Evolutionary conservation across 2,113 vertebrate species (phyloP).

Genomic region (Ornithorhynchus anatinus): DNA sequence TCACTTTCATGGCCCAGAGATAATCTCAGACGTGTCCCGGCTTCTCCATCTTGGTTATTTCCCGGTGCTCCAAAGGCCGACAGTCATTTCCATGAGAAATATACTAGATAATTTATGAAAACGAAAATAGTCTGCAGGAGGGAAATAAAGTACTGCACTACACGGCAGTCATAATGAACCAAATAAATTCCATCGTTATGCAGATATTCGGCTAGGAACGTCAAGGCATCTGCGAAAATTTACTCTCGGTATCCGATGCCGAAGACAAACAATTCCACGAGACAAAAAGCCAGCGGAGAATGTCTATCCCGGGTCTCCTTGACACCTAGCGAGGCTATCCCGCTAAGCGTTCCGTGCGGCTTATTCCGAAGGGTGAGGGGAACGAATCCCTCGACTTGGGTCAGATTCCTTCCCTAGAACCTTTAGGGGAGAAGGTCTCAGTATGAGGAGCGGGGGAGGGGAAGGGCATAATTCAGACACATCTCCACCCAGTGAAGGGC

Average conservation of each 20-base stretch:
- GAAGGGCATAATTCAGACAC: no score
- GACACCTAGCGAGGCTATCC: no score
- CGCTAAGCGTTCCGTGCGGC: no score
- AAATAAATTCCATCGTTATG: conserved; percentile 66
- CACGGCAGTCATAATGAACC: conserved; percentile 54
- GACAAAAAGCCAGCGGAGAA: conserved; percentile 32
- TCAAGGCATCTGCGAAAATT: conserved; percentile 48
- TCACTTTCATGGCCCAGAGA: conserved; percentile 59
- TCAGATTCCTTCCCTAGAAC: no score
- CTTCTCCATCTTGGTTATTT: conserved; percentile 39
- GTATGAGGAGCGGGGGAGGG: no score
- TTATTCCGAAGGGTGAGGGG: no score
- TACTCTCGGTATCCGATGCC: conserved; percentile 25
- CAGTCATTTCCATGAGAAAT: conserved; percentile 32
- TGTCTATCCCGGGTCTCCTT: neutral
- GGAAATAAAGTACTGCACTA: conserved; percentile 59
- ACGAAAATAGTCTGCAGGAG: conserved; percentile 54
- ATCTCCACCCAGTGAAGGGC: no score
- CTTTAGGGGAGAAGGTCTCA: no score
- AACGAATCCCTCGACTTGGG: no score
- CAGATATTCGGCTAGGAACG: conserved; percentile 51
- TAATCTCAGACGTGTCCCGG: conserved; percentile 57
- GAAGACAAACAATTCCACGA: conserved; percentile 40
- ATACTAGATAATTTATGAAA: conserved; percentile 65
- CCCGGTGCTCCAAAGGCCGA: conserved; percentile 41